These are phyloP conservation scores for Kryptopterus vitreolus DNA, from an alignment of 2,797 vertebrate genomes.

Conservation along the genomic window DNA sequence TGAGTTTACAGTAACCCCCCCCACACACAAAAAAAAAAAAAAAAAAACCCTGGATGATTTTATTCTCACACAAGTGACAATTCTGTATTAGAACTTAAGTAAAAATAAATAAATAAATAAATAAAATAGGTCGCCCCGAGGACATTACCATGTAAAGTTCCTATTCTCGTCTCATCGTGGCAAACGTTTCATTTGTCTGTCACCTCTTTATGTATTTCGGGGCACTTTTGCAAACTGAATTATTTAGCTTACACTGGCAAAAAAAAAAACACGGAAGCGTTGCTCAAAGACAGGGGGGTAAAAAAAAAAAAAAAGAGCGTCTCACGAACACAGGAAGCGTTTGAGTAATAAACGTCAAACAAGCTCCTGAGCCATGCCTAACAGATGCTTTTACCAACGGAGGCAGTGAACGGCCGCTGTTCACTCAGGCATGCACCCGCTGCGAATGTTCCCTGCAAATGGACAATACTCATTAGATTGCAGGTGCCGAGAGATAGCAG, in stretches of 20 bases:
- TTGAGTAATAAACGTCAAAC: constrained; percentile 77
- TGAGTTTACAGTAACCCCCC: constrained; percentile 63
- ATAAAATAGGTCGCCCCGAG: constrained; percentile 7
- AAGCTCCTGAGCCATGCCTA: constrained; percentile 72
- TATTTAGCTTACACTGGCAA: constrained; percentile 78
- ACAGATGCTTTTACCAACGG: constrained; percentile 82
- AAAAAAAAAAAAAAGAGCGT: constrained; percentile 61
- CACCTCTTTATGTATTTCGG: constrained; percentile 65
- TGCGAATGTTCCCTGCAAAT: constrained; percentile 74
- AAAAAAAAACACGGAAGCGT: constrained; percentile 71
- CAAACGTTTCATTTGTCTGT: constrained; percentile 60
- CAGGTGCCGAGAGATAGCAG: constrained; percentile 75
- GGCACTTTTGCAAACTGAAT: constrained; percentile 76
- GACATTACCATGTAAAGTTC: constrained; percentile 11
- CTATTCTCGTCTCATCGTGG: neutral
- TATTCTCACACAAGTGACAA: constrained; percentile 43
- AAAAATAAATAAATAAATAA: neutral
- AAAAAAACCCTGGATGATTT: constrained; percentile 67
- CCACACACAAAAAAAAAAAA: constrained; percentile 56
- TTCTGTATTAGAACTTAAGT: constrained; percentile 18
- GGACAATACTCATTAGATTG: constrained; percentile 79
- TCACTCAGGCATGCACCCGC: constrained; percentile 68
- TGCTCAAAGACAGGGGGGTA: constrained; percentile 73
- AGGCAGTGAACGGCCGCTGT: constrained; percentile 66
- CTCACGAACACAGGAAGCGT: constrained; percentile 71